Evolutionary conservation across 2,888 invertebrate species (phyloP).

Genomic region (Hartigia nigra): DNA sequence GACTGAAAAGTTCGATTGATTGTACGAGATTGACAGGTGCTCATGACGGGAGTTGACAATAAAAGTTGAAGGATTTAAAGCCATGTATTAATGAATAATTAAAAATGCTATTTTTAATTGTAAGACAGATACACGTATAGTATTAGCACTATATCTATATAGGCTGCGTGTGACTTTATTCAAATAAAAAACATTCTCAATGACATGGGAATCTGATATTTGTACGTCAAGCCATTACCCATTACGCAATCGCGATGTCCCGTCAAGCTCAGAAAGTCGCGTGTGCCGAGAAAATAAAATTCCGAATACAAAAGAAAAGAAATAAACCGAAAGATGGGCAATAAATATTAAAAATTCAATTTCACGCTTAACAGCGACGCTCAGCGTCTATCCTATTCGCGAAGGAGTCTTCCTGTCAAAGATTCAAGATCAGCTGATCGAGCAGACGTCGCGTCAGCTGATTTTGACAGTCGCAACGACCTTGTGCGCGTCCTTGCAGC

Average conservation of each 20-base stretch:
- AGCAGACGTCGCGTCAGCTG: slow-evolving; percentile 46
- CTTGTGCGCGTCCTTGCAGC: slow-evolving; percentile 34
- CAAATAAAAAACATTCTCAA: not conserved
- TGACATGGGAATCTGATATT: not conserved
- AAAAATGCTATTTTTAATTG: not conserved
- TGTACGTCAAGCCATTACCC: not conserved
- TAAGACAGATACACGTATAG: not conserved
- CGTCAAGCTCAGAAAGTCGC: not conserved
- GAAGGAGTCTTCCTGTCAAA: not conserved
- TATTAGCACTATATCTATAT: not conserved
- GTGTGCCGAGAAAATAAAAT: not conserved
- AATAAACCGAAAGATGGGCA: not conserved
- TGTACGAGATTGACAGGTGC: not conserved
- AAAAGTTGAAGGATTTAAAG: not conserved
- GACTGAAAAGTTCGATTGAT: too few species aligned
- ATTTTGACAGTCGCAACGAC: slow-evolving; percentile 52
- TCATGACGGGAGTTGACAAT: not conserved
- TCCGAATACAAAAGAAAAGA: not conserved
- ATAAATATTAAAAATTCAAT: not conserved
- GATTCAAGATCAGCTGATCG: slow-evolving; percentile 46
- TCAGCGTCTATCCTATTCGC: not conserved
- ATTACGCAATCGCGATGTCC: not conserved
- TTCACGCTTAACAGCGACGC: not conserved
- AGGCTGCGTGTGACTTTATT: not conserved
- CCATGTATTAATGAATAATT: not conserved